These are phyloP conservation scores for Cyanoramphus novaezelandiae DNA, from an alignment of 2,113 vertebrate species.

Conservation along the genomic window DNA sequence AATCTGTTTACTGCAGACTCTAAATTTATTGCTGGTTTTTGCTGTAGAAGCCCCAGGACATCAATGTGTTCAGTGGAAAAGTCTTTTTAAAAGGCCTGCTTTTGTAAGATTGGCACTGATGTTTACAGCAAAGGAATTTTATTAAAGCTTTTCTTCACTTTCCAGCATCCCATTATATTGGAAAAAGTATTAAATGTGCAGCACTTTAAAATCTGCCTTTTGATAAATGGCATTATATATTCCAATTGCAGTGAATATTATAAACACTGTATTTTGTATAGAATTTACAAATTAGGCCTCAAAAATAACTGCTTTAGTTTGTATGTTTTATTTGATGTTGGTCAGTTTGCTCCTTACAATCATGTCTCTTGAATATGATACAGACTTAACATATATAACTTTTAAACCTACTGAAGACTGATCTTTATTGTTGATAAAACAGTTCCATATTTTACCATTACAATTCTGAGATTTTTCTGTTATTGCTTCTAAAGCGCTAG, in stretches of 20 bases:
- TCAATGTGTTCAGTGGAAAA: constrained; percentile 15
- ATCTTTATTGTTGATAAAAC: neutral
- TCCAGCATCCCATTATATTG: neutral
- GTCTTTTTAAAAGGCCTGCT: constrained; percentile 34
- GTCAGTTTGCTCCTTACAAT: neutral
- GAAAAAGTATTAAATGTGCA: neutral
- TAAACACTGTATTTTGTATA: neutral
- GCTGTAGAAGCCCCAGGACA: constrained; percentile 33
- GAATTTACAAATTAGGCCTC: neutral
- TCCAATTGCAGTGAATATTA: neutral
- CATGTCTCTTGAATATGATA: fast-evolving
- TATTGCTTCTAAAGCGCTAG: neutral
- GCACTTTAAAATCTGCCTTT: neutral
- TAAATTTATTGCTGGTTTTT: constrained; percentile 51
- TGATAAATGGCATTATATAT: neutral
- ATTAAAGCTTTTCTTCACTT: constrained; percentile 30
- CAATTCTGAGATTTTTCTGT: neutral
- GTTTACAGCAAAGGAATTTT: constrained; percentile 10
- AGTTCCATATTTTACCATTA: neutral
- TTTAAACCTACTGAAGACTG: neutral
- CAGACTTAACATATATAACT: neutral
- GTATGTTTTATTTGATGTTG: neutral
- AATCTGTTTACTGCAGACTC: constrained; percentile 19
- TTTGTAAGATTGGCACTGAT: constrained; percentile 22
- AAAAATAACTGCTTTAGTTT: neutral